Evolutionary conservation across 2,113 vertebrate species (phyloP).

Genomic region (Pyxicephalus adspersus): DNA sequence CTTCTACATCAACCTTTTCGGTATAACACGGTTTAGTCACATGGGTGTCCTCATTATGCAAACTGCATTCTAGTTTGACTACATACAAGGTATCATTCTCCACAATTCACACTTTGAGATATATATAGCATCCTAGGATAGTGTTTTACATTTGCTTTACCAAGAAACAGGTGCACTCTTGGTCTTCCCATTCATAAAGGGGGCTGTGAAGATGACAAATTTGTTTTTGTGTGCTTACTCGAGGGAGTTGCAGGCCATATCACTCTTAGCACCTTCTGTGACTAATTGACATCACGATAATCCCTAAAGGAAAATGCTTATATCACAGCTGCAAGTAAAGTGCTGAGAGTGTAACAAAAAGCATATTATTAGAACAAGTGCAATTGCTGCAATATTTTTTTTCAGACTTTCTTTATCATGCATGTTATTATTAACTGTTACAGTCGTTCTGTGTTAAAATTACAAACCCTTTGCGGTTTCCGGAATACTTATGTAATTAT

Average conservation of each 20-base stretch:
- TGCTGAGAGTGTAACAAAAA: constrained; percentile 47
- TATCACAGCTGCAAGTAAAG: constrained; percentile 32
- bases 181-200: constrained; percentile 15
- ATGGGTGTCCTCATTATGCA: neutral
- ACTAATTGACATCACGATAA: constrained; percentile 34
- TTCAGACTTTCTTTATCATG: constrained; percentile 12
- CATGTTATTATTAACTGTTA: constrained; percentile 31
- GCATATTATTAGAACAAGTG: constrained; percentile 55
- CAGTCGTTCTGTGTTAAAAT: neutral
- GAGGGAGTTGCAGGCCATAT: neutral
- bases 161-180: constrained; percentile 28
- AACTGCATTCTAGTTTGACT: neutral
- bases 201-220: constrained; percentile 39
- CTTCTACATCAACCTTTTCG: too few relatives aligned
- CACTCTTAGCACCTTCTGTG: neutral
- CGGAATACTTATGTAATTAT: too few relatives aligned
- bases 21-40: too few relatives aligned
- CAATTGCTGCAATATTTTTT: constrained; percentile 47
- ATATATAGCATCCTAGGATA: constrained; percentile 24
- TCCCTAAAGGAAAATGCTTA: constrained; percentile 25
- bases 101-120: neutral
- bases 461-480: too few relatives aligned
- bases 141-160: constrained; percentile 6
- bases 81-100: neutral
- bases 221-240: constrained; percentile 19